phyloP scores from a whole-genome alignment of 2,113 vertebrate species.

The Pelecanus crispus region DNA sequence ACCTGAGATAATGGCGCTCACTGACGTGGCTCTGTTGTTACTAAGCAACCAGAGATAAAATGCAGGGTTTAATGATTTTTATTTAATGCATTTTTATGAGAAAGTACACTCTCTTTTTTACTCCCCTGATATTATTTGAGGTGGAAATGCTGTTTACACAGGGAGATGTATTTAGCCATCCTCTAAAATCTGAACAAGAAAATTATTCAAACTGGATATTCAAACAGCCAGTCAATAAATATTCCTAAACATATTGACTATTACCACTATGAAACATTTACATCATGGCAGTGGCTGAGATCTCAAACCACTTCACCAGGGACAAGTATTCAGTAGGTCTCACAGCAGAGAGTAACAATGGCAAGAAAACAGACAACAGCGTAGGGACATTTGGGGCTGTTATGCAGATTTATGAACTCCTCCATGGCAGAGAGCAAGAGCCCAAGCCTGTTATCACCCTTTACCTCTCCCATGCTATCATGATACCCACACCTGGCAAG shows the following conservation, averaged over 20 bases:
- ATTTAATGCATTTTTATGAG: constrained; percentile 77
- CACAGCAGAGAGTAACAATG: not conserved
- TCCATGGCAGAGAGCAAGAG: not conserved
- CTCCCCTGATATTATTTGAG: constrained; percentile 31
- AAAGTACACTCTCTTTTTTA: constrained; percentile 56
- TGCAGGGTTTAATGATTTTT: constrained; percentile 75
- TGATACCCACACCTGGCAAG: not conserved
- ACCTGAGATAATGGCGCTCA: constrained; percentile 77
- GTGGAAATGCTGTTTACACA: constrained; percentile 50
- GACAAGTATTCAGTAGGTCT: not conserved
- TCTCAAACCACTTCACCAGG: not conserved
- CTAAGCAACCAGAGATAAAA: constrained; percentile 83
- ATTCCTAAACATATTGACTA: not conserved
- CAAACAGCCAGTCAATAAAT: not conserved
- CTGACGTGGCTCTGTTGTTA: constrained; percentile 75
- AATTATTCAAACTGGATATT: constrained; percentile 16
- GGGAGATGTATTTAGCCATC: constrained; percentile 49
- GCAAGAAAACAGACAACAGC: not conserved
- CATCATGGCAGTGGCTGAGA: not conserved
- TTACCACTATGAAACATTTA: not conserved
- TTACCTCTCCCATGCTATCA: not conserved
- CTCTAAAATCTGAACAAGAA: not conserved
- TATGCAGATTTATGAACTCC: not conserved
- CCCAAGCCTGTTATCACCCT: not conserved
- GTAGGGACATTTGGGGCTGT: not conserved